Conservation (phyloP, 2,113 vertebrate genomes). For the Rhinolophus sinicus region DNA sequence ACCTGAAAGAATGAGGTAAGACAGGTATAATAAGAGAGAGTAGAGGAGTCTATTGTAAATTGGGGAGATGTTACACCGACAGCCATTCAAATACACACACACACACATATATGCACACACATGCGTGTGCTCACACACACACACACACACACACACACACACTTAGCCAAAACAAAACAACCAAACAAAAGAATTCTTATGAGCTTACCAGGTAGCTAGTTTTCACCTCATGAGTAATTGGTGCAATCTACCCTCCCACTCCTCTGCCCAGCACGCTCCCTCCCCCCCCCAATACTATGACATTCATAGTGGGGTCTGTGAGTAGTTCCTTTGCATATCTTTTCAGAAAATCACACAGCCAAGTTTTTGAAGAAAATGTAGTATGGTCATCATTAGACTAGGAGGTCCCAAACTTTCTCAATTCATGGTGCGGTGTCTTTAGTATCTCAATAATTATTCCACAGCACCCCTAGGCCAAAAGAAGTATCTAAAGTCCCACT, state of each 20-base stretch:
- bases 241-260: too few species aligned
- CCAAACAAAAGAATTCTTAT: background rate
- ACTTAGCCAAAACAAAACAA: background rate
- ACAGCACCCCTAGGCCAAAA: background rate
- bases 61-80: background rate
- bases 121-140: background rate
- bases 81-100: background rate
- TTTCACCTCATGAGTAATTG: background rate
- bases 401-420: background rate
- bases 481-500: background rate
- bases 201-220: background rate
- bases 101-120: background rate
- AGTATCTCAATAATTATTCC: constrained; percentile 3
- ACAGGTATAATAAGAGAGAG: background rate
- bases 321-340: background rate
- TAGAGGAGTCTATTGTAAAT: background rate
- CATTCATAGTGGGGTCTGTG: background rate
- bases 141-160: background rate
- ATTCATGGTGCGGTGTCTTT: background rate
- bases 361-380: background rate
- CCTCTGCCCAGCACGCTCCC: background rate
- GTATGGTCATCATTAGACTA: background rate
- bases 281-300: too few species aligned
- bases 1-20: background rate
- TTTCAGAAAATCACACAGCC: background rate